Evolutionary conservation across 2,888 invertebrate genomes (phyloP), one percentile per base, ranked within the genome.

Genomic region (Philonicus albiceps): DNA sequence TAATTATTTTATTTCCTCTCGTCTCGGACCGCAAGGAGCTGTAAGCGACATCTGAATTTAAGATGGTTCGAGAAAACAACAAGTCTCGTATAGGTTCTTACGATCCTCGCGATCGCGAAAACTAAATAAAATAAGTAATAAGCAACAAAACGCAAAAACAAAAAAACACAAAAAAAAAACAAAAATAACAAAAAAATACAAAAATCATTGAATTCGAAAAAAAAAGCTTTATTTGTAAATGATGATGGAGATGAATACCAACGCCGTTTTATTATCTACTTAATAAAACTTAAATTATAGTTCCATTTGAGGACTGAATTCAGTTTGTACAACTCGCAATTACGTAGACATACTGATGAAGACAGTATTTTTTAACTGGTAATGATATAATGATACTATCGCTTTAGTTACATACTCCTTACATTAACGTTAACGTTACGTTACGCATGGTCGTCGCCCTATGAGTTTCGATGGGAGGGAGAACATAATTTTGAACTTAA

Each of bases 301-400:
- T 84, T 73, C 73, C 73, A 84, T 84, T 73, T 84, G 73, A 84
- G 84, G 43, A 84, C 84, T 84, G 73, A 73, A n/a, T 84, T 84
- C 84, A 73, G 84, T 84, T 84, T 84, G 84, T 84, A 84, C 84
- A 84, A 84, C 84, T 84, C 84, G 84, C 84, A 84, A 84, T 84
- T 84, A 84, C 40, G 73, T 84, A 72, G 37, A 83, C 30, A 83
- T 83, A 83, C 83, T 83, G 83, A 83, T 73, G 73, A 81, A 55
- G 53, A 81, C 81, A 81, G 81, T 81, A 81, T 81, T 81, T 81
- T 43, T 81, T 81, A 31, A 81, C 64, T 64, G 64, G 64, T 64
- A 64, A 64, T 64, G 19, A 64, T 64, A 64, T 64, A 64, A 64
- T 78, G 34, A 78, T 78, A 34, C 40, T 78, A 30, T 78, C 43